Conservation (phyloP, 2,888 invertebrate genomes). For the Cynaeus angustus region DNA sequence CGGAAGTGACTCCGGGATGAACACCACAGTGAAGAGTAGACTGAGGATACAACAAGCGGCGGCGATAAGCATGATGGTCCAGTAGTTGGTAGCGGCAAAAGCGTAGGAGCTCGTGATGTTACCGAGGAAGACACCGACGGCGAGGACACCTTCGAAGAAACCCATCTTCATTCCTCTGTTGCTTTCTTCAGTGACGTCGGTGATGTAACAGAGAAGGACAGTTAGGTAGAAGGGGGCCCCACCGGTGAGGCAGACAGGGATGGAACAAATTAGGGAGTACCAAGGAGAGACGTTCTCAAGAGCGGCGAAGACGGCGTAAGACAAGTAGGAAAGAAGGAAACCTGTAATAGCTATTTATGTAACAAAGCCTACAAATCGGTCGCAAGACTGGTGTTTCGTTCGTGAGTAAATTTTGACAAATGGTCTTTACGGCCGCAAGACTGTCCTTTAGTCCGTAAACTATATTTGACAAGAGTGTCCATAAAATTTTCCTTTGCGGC, state of each 20-base stretch:
- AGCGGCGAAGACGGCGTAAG: slow-evolving; percentile 14
- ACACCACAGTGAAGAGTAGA: slow-evolving; percentile 10
- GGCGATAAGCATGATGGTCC: slow-evolving; percentile 59
- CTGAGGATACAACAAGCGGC: slow-evolving; percentile 71
- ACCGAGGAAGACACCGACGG: slow-evolving; percentile 31
- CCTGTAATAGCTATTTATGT: too few species aligned
- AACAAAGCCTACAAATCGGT: too few species aligned
- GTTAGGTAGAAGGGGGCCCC: slow-evolving; percentile 29
- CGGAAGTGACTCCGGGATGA: slow-evolving; percentile 71
- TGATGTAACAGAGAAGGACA: slow-evolving; percentile 32
- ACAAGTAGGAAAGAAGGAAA: background rate
- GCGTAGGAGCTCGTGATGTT: slow-evolving; percentile 40
- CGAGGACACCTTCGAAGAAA: slow-evolving; percentile 23
- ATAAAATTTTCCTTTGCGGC: too few species aligned
- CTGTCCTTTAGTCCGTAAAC: too few species aligned
- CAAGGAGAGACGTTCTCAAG: slow-evolving; percentile 37
- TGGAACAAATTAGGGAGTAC: slow-evolving; percentile 18
- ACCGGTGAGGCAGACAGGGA: slow-evolving; percentile 28
- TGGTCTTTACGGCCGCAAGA: too few species aligned
- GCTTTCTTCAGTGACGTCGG: slow-evolving; percentile 30
- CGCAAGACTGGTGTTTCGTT: too few species aligned
- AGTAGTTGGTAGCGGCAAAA: slow-evolving; percentile 23
- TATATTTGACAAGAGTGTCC: too few species aligned
- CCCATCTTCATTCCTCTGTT: slow-evolving; percentile 40
- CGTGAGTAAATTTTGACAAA: too few species aligned